These are phyloP conservation scores for Hydra vulgaris DNA, from an alignment of 30 jellyfish, hydroid and myxozoan genomes.

Conservation along the genomic window DNA sequence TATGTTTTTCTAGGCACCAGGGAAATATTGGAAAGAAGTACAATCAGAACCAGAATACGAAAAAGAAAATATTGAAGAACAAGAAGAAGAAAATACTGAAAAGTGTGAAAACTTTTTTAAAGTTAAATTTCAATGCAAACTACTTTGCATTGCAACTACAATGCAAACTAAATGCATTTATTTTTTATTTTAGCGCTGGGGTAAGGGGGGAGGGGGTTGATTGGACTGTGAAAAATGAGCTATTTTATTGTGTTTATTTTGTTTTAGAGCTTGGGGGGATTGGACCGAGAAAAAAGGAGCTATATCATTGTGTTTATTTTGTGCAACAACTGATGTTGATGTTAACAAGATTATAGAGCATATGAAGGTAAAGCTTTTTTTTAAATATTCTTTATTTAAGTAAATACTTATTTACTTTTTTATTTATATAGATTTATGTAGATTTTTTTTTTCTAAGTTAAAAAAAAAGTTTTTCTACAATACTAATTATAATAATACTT, in stretches of 20 bases:
- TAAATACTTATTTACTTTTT: too few species aligned
- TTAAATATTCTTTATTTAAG: too few species aligned
- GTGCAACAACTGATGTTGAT: slow-evolving; percentile 39
- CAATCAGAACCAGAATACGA: slow-evolving; percentile 90
- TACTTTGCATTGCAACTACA: not conserved
- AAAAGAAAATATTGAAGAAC: slow-evolving; percentile 48
- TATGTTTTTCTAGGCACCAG: slow-evolving; percentile 65
- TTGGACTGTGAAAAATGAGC: too few species aligned
- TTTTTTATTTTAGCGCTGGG: too few species aligned
- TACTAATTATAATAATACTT: too few species aligned
- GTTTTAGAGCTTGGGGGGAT: slow-evolving; percentile 90
- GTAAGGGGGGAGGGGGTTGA: too few species aligned
- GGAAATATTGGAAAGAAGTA: slow-evolving; percentile 80
- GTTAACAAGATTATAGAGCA: slow-evolving; percentile 44
- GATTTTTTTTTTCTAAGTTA: too few species aligned
- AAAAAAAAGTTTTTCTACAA: too few species aligned
- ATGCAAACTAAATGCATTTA: not conserved
- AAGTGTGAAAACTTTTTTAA: slow-evolving; percentile 12
- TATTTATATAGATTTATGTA: too few species aligned
- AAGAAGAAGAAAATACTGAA: slow-evolving; percentile 21
- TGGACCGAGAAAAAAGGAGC: slow-evolving; percentile 62
- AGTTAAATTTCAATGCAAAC: too few species aligned
- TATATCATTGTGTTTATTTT: slow-evolving; percentile 57
- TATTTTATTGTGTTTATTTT: too few species aligned
- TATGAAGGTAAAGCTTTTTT: slow-evolving; percentile 78